Evolutionary conservation across 2,113 vertebrate species (phyloP).

Genomic region (Microtus oregoni): DNA sequence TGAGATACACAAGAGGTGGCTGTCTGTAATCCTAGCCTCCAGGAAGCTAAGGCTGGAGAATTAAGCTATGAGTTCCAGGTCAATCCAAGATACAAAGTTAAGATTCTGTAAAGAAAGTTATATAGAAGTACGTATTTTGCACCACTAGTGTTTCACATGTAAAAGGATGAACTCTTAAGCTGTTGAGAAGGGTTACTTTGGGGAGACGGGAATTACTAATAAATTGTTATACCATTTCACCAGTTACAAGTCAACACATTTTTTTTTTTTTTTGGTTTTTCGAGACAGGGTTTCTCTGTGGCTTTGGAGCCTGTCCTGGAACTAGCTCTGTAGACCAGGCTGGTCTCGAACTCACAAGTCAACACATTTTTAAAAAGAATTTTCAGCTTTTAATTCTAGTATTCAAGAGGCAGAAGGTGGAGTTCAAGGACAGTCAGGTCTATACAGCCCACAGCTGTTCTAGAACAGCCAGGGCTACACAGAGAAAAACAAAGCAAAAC

Average conservation of each 20-base stretch:
- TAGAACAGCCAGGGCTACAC: not conserved
- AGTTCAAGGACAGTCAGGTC: not conserved
- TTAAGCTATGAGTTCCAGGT: not conserved
- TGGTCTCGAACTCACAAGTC: too few species aligned
- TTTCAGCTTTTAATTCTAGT: not conserved
- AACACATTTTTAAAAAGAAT: not conserved
- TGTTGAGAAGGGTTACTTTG: not conserved
- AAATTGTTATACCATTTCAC: conserved; percentile 41
- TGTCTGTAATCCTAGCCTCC: not conserved
- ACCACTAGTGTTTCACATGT: not conserved
- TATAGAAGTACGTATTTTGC: not conserved
- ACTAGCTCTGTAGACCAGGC: too few species aligned
- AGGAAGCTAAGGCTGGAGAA: not conserved
- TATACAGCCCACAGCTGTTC: not conserved
- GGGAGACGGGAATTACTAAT: not conserved
- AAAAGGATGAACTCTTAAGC: not conserved
- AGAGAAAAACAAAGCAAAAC: not conserved
- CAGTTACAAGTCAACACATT: conserved; percentile 1
- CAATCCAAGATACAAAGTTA: not conserved
- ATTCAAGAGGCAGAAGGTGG: not conserved
- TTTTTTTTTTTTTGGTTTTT: too few species aligned
- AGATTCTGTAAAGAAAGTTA: not conserved
- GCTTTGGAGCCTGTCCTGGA: too few species aligned
- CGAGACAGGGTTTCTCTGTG: too few species aligned
- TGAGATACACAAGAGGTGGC: not conserved